phyloP scores from a whole-genome alignment of 2,797 vertebrate genomes.

The Philypnodon macrostomus region DNA sequence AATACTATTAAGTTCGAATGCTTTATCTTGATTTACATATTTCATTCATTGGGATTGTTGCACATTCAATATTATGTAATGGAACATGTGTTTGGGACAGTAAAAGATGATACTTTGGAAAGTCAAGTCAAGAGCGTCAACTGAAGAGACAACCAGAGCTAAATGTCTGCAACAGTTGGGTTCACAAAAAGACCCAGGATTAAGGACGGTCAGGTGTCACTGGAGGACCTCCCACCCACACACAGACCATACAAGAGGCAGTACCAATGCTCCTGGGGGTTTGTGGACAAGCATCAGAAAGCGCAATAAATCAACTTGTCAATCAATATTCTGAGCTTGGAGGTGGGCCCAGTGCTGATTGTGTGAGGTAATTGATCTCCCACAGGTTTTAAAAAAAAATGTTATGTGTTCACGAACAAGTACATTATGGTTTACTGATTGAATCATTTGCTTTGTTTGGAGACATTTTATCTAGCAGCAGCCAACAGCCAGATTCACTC shows the following conservation, averaged over 20 bases:
- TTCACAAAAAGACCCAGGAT: slow-evolving; percentile 47
- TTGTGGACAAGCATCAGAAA: background rate
- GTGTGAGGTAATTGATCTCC: slow-evolving; percentile 1
- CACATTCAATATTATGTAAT: too few relatives aligned
- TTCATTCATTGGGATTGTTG: too few relatives aligned
- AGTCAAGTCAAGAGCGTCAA: background rate
- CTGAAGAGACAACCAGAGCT: background rate
- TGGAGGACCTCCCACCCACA: slow-evolving; percentile 11
- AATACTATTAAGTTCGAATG: too few relatives aligned
- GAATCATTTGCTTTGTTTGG: background rate
- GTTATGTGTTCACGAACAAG: background rate
- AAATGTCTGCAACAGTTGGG: background rate
- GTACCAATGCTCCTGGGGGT: too few relatives aligned
- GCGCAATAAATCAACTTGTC: background rate
- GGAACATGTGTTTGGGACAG: too few relatives aligned
- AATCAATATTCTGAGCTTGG: slow-evolving; percentile 5
- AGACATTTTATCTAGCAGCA: too few relatives aligned
- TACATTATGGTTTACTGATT: background rate
- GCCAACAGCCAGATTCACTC: too few relatives aligned
- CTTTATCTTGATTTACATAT: too few relatives aligned
- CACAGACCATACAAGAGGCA: background rate
- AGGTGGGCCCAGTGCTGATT: background rate
- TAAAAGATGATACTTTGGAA: too few relatives aligned
- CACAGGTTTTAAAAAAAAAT: slow-evolving; percentile 1
- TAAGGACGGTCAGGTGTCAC: slow-evolving; percentile 40